Percentiles rank a stretch among this genome's conserved stretches.
Evolutionary conservation across 2,113 vertebrate genomes (phyloP).

Genomic region (Osmerus mordax): DNA sequence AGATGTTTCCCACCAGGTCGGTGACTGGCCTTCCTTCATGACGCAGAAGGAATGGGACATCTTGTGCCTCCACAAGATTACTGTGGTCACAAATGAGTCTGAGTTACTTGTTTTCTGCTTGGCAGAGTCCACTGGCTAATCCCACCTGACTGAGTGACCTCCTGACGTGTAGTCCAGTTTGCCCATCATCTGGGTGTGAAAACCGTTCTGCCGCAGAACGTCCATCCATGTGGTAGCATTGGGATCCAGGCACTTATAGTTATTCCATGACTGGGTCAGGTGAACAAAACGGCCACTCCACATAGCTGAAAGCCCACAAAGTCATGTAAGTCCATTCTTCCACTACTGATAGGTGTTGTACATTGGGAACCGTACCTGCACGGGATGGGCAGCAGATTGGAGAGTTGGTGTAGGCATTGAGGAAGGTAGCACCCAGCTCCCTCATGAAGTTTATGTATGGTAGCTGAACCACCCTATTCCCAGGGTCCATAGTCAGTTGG

Average conservation of each 20-base stretch:
- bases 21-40: constrained; percentile 87
- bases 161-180: constrained; percentile 96
- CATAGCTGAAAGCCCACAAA: constrained; percentile 75
- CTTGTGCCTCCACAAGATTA: constrained; percentile 93
- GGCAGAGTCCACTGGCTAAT: too few species aligned
- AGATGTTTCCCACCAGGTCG: constrained; percentile 76
- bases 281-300: constrained; percentile 96
- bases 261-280: constrained; percentile 95
- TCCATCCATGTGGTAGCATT: constrained; percentile 93
- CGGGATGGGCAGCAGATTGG: constrained; percentile 97
- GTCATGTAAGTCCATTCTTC: not conserved
- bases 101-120: too few species aligned
- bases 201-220: constrained; percentile 80
- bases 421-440: constrained; percentile 78
- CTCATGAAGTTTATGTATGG: constrained; percentile 84
- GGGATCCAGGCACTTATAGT: constrained; percentile 88
- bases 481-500: constrained; percentile 83
- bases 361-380: constrained; percentile 74
- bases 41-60: constrained; percentile 83
- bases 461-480: constrained; percentile 80
- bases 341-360: not conserved
- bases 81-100: constrained; percentile 56
- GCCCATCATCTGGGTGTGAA: constrained; percentile 80
- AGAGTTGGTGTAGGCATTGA: constrained; percentile 93
- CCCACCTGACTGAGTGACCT: constrained; percentile 76